Evolutionary conservation across 23 tunicate species (phyloP), one percentile per base, ranked within the genome.

Genomic region (Ascidia mentula): DNA sequence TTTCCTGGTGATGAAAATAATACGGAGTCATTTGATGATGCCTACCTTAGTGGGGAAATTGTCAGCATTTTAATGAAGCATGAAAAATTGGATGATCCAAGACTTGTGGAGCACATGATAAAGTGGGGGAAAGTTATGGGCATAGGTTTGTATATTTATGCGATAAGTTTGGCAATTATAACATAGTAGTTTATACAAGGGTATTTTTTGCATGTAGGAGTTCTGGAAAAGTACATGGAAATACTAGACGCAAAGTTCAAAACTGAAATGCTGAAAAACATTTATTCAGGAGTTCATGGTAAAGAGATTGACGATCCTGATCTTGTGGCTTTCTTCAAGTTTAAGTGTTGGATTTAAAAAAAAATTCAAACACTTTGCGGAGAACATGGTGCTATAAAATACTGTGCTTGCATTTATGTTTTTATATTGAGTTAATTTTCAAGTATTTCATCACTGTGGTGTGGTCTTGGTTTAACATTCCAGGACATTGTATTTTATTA

Each of bases 301-400:
- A 93, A 88, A 76, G 86, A 80, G 36, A 76, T 85, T 33, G 84
- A 93, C 59, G 98, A 93, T 83, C 89, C 92, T 20, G 98, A 93
- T 59, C 73, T 93, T 15, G 89, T 69, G 31, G 90, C 90, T 24
- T 93, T 93, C 77, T 93, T 93, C 71, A 93, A 84, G 73, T 93
- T 93, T 36, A 93, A 93, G 40, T 93, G 92, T 72, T 93, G 98
- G 98, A 88, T 93, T 72, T 93, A 76, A 83, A 38, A n/a, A n/a
- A n/a, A n/a, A n/a, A n/a, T n/a, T n/a, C n/a, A n/a, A n/a, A n/a
- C n/a, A n/a, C n/a, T n/a, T n/a, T n/a, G n/a, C n/a, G n/a, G n/a
- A n/a, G n/a, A n/a, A n/a, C n/a, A n/a, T n/a, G n/a, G n/a, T n/a
- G n/a, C n/a, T n/a, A n/a, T n/a, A n/a, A n/a, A n/a, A n/a, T n/a